These are phyloP conservation scores for Drosophila algonquin DNA, from an alignment of 2,888 invertebrate genomes.

Conservation along the genomic window DNA sequence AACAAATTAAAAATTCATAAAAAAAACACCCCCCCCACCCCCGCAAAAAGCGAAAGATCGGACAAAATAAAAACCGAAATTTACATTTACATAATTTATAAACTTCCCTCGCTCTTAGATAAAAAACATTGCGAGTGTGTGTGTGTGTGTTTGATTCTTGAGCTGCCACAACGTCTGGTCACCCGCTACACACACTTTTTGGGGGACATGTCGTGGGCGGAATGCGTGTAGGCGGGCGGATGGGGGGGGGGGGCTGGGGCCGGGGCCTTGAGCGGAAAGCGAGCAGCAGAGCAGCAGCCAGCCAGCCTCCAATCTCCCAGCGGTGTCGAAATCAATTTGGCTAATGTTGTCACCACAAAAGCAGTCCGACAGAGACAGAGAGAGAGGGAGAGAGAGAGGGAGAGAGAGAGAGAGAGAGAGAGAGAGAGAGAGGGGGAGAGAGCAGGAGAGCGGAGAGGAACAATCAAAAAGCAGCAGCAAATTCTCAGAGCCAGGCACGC, in stretches of 20 bases:
- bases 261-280: conserved; percentile 28
- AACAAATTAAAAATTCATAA: conserved; percentile 77
- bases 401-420: not conserved
- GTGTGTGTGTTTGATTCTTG: conserved; percentile 26
- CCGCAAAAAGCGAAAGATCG: conserved; percentile 16
- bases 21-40: conserved; percentile 23
- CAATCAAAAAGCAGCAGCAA: conserved; percentile 62
- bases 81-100: conserved; percentile 74
- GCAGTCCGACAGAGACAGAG: not conserved
- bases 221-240: conserved; percentile 12
- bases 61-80: conserved; percentile 45
- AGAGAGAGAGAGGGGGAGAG: not conserved
- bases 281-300: not conserved
- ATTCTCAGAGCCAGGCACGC: conserved; percentile 64
- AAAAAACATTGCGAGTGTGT: conserved; percentile 34
- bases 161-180: conserved; percentile 65
- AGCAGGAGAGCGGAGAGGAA: conserved; percentile 3
- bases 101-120: conserved; percentile 61
- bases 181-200: conserved; percentile 30
- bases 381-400: not conserved
- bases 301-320: conserved; percentile 33
- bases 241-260: conserved; percentile 30
- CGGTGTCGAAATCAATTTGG: conserved; percentile 50
- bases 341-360: conserved; percentile 39
- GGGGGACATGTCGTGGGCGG: conserved; percentile 39